Base-by-base conservation (phyloP, 2,888 invertebrate species). In the Atrina japonica region DNA sequence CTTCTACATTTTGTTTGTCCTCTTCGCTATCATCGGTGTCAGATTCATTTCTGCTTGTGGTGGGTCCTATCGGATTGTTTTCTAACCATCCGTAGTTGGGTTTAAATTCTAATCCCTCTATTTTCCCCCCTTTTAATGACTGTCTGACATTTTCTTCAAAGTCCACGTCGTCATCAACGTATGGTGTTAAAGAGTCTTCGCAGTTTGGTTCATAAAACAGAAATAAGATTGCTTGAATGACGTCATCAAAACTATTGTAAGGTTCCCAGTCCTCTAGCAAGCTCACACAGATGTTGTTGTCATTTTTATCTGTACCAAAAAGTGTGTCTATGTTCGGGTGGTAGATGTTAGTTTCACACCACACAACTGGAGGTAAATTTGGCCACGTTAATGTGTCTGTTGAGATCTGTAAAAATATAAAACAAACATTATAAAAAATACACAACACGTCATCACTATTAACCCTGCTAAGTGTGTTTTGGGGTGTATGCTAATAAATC, bases 171-270 rank as follows among this genome's bases (percentile, higher is more conserved):
- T 27, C 29, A 18, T 21, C 18, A 49, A 35, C 47, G 16, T 47
- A 18, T 3, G 49, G 49, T 16, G 30, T 30, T 35, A 61, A 14
- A 9, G 49, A 23, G 21, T 61, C 61, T 21, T 61, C 61, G 29
- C 47, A 29, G 16, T 61, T 61, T n/a, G 61, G 61, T 30, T 61
- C 49, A 35, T 61, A 61, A 35, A 61, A 61, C 27, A 61, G 30
- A 35, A 61, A 61, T 0, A 61, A 23, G 1, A 61, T n/a, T 1
- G 61, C 50, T 21, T 61, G 61, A 14, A 61, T 21, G n/a, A 45
- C 29, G 23, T 47, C 49, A 21, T 61, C 61, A 61, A 61, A 61
- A 29, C 49, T 35, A 30, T 5, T 49, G 9, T 61, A 25, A 9
- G n/a, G 3, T 18, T 7, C 7, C 61, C 61, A 61, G 14, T 14